A percentile compares a stretch with the other conserved stretches of the same genome.
Evolutionary conservation across 2,113 vertebrate species (phyloP).

Genomic region (Cyanoderma ruficeps): DNA sequence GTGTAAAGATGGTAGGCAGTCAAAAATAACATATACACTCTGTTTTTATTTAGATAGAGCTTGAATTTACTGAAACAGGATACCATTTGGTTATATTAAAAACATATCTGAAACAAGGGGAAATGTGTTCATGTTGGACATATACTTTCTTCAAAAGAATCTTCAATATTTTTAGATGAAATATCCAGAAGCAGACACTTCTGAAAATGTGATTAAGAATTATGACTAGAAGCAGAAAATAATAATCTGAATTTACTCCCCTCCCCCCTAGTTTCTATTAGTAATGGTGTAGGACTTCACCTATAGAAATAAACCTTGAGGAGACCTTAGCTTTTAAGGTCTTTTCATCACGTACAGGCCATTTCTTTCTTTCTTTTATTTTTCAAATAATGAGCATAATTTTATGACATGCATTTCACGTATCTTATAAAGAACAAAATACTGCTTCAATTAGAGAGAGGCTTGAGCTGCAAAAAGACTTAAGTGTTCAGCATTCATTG

Average conservation of each 20-base stretch:
- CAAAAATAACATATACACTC: background rate
- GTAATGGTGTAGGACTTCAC: background rate
- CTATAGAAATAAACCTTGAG: background rate
- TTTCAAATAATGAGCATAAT: background rate
- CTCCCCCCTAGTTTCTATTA: background rate
- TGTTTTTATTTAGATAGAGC: background rate
- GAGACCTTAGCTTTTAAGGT: background rate
- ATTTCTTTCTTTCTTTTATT: background rate
- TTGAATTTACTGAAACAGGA: background rate
- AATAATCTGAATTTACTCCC: background rate
- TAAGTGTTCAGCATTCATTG: background rate
- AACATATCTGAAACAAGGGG: background rate
- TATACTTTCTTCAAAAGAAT: background rate
- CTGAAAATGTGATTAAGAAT: background rate
- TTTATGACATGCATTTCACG: background rate
- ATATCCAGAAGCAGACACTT: background rate
- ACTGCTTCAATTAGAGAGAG: background rate
- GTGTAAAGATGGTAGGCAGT: background rate
- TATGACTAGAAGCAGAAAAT: background rate
- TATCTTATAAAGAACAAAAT: background rate
- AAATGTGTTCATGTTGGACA: background rate
- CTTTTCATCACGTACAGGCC: background rate
- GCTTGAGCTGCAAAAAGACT: background rate
- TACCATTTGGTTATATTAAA: background rate
- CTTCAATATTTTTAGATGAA: background rate